Conservation (phyloP, 1,140 invertebrate species). For the Neotoxoptera formosana region DNA sequence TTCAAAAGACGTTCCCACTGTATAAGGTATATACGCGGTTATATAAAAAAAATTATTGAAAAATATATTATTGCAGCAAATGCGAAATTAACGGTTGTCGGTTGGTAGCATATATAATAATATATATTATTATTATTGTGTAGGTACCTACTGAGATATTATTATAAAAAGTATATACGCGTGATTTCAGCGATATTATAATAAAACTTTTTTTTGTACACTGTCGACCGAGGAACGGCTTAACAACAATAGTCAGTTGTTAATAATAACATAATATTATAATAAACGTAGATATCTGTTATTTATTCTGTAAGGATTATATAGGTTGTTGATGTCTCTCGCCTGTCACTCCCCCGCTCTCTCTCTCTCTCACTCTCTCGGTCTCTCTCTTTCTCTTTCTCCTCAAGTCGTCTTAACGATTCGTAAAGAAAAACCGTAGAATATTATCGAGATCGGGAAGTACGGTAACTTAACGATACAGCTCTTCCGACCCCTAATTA, state of each 20-base stretch:
- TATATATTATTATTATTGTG: not conserved
- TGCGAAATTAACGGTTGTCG: not conserved
- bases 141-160: not conserved
- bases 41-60: not conserved
- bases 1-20: not conserved
- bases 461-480: not conserved
- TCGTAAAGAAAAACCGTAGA: not conserved
- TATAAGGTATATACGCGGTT: no score
- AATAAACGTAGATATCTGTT: not conserved
- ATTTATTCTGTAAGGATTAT: not conserved
- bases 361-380: not conserved
- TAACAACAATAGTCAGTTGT: not conserved
- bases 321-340: not conserved
- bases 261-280: not conserved
- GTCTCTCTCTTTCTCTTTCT: not conserved
- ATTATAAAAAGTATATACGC: not conserved
- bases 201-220: not conserved
- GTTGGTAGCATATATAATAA: not conserved
- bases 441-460: not conserved
- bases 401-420: not conserved
- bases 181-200: not conserved
- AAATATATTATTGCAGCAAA: not conserved
- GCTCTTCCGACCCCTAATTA: not conserved
- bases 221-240: not conserved
- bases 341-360: not conserved